Base-by-base conservation (phyloP, 2,797 vertebrate species). In the Gambelia wislizenii region DNA sequence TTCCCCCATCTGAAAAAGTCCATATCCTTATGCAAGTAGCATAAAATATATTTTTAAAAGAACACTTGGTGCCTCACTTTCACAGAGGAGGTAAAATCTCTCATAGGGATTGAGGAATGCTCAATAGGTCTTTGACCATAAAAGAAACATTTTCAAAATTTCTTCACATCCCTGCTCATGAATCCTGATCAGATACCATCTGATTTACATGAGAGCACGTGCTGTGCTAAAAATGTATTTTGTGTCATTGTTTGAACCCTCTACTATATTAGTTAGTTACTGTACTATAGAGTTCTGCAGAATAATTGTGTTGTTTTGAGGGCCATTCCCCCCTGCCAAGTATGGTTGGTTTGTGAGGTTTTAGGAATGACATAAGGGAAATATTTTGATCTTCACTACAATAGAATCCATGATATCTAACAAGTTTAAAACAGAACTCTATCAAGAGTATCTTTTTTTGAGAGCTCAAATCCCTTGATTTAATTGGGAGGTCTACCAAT, bases 401-500 rank as follows among this genome's bases (percentile, higher is more conserved):
- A 74, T 4, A 77, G 14, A 49, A 87, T 36, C 4, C 33, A 0
- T 30, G 3, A 1, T 54, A 20, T 74, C 13, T 39, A 9, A 67
- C 13, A 87, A 86, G 89, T 76, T 84, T 89, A 72, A 72, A 90
- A 72, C 86, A 13, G 33, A 89, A 79, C 25, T 27, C 64, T 87
- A 91, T 56, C 20, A 56, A 92, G 91, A 90, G 52, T 3, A 3
- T 83, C 1, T 1, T 22, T 7, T 81, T 49, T 59, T 14, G 52
- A 84, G 54, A 30, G 61, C 33, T 85, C 2, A 1, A 8, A 7
- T 42, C 72, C 80, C 56, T 30, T 72, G 78, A 7, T 33, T 61
- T 89, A 80, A 72, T 1, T 88, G 67, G 72, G 89, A 82, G 83
- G 25, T 33, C 54, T 1, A 0, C 22, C 20, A 47, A 33, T 74